Conservation (phyloP, 1,140 invertebrate species). For the Calliphora vicina region DNA sequence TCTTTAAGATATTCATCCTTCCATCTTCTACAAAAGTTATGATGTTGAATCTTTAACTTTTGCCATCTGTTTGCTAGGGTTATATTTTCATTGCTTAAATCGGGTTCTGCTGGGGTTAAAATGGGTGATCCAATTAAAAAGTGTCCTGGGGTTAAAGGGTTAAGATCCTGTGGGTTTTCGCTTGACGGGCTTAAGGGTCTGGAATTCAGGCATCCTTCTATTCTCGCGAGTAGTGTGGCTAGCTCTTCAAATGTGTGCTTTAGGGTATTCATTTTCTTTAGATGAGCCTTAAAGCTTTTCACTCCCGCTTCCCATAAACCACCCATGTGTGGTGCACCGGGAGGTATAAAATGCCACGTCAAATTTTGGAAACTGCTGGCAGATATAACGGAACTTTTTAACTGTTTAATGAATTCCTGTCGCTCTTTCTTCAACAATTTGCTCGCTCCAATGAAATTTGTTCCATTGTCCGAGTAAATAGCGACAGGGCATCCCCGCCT, state of each 20-base stretch:
- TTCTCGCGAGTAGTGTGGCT: too few species aligned
- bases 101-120: neutral
- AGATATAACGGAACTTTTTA: neutral
- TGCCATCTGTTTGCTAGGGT: neutral
- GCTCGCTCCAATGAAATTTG: neutral
- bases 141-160: too few species aligned
- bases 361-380: neutral
- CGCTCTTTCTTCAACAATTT: neutral
- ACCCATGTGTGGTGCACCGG: neutral
- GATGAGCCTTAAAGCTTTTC: neutral
- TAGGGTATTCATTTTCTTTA: too few species aligned
- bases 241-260: too few species aligned
- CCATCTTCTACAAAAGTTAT: constrained; percentile 23
- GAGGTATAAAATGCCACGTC: neutral
- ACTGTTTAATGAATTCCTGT: neutral
- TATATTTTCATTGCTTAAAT: too few species aligned
- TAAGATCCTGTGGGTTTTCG: neutral
- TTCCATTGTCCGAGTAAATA: neutral
- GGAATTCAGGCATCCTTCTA: neutral
- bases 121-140: neutral
- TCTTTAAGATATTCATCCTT: constrained; percentile 27
- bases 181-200: neutral
- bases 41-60: constrained; percentile 2
- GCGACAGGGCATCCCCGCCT: neutral
- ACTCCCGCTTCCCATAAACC: neutral